Percentiles rank a stretch among this genome's conserved stretches.
phyloP scores from a whole-genome alignment of 1,140 invertebrate genomes.

The Dysdera silvatica region DNA sequence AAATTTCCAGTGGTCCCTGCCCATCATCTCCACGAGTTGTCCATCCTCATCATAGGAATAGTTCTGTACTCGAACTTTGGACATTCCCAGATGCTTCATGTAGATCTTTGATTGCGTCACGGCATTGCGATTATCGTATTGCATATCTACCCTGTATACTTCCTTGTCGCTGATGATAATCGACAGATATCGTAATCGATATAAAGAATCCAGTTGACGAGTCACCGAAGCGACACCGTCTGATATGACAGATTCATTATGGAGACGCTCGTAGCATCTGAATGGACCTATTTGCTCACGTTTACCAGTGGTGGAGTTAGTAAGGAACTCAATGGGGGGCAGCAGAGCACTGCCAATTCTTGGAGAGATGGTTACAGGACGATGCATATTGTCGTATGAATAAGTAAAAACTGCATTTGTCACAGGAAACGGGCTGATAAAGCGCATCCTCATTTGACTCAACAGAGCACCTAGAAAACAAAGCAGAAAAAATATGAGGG shows the following conservation, averaged over 20 bases:
- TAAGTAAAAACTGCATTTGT: conserved; percentile 81
- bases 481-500: background rate
- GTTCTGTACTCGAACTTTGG: conserved; percentile 48
- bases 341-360: conserved; percentile 39
- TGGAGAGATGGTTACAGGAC: conserved; percentile 39
- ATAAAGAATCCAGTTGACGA: conserved; percentile 29
- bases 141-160: conserved; percentile 30
- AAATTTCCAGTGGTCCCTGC: conserved; percentile 85
- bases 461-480: conserved; percentile 55
- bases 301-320: conserved; percentile 75
- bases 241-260: conserved; percentile 34
- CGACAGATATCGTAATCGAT: conserved; percentile 29
- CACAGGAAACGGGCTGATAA: conserved; percentile 65
- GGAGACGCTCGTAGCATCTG: conserved; percentile 42
- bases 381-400: conserved; percentile 78
- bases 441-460: conserved; percentile 78
- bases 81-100: conserved; percentile 30
- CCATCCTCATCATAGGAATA: conserved; percentile 81
- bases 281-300: conserved; percentile 76
- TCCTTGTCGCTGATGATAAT: conserved; percentile 35
- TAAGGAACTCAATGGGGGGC: conserved; percentile 63
- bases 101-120: conserved; percentile 34
- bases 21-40: conserved; percentile 75
- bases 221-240: conserved; percentile 34
- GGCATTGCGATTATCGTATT: conserved; percentile 17